Conservation (phyloP, 2,888 invertebrate species). For the Exocentrus adspersus region DNA sequence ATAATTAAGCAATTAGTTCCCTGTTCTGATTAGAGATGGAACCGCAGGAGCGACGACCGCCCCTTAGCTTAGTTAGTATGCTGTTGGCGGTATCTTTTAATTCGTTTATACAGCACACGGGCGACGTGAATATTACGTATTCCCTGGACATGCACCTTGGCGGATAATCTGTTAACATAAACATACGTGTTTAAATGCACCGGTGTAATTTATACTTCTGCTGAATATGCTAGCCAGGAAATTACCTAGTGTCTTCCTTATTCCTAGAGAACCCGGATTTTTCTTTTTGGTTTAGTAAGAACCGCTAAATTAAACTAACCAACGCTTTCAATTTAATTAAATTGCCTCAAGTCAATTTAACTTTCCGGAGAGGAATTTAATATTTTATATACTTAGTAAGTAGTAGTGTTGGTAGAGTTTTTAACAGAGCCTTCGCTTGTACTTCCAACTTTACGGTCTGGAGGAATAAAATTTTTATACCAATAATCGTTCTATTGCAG, state of each 20-base stretch:
- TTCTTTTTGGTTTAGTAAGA: too few relatives aligned
- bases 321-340: too few relatives aligned
- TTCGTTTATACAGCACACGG: slow-evolving; percentile 49
- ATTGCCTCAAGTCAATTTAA: too few relatives aligned
- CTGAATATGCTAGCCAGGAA: neutral
- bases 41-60: slow-evolving; percentile 20
- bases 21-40: slow-evolving; percentile 24
- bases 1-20: slow-evolving; percentile 33
- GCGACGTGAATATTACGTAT: slow-evolving; percentile 50
- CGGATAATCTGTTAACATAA: slow-evolving; percentile 50
- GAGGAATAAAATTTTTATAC: slow-evolving; percentile 6
- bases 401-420: too few relatives aligned
- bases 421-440: too few relatives aligned
- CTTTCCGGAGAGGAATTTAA: too few relatives aligned
- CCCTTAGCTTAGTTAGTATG: slow-evolving; percentile 43
- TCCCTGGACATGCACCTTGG: slow-evolving; percentile 45
- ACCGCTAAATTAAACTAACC: too few relatives aligned
- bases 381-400: too few relatives aligned
- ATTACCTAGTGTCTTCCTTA: too few relatives aligned
- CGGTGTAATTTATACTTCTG: neutral
- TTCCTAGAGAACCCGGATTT: too few relatives aligned
- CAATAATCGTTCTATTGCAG: slow-evolving; percentile 7
- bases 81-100: slow-evolving; percentile 44
- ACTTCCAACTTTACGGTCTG: neutral
- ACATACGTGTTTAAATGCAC: slow-evolving; percentile 47